These are phyloP conservation scores for Staurois parvus DNA, from an alignment of 2,797 vertebrate genomes.

Conservation along the genomic window DNA sequence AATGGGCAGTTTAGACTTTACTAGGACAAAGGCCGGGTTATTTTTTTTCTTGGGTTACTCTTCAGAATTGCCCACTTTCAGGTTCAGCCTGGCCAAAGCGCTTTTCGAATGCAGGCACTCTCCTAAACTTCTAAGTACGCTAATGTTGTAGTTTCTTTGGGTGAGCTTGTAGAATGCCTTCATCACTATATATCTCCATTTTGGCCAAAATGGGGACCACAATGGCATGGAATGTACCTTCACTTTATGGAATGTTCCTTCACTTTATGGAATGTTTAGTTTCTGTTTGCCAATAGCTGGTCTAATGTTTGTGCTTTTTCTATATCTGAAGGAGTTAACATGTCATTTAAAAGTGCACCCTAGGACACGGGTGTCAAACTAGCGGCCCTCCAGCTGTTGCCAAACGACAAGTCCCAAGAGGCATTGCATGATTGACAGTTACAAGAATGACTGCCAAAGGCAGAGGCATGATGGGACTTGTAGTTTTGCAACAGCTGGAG, in stretches of 20 bases:
- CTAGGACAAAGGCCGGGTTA: too few relatives aligned
- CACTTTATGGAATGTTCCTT: conserved; percentile 36
- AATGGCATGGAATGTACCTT: background rate
- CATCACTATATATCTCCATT: background rate
- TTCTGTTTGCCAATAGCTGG: background rate
- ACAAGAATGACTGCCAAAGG: too few relatives aligned
- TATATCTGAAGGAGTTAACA: background rate
- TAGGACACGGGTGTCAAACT: too few relatives aligned
- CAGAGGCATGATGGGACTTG: too few relatives aligned
- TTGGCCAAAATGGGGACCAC: background rate
- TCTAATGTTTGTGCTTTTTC: conserved; percentile 23
- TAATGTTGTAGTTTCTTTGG: background rate
- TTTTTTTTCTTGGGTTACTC: background rate
- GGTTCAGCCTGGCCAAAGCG: too few relatives aligned
- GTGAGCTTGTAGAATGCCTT: background rate
- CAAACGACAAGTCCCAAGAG: too few relatives aligned
- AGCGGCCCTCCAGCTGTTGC: too few relatives aligned
- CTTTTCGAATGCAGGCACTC: background rate
- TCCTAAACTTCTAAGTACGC: too few relatives aligned
- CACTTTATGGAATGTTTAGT: conserved; percentile 34
- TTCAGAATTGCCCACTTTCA: background rate
- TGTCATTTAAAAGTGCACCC: too few relatives aligned
- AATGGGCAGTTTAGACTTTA: background rate
- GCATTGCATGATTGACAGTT: too few relatives aligned
- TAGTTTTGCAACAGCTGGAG: too few relatives aligned